Evolutionary conservation across 2,113 vertebrate genomes (phyloP).

Genomic region (Ondatra zibethicus): DNA sequence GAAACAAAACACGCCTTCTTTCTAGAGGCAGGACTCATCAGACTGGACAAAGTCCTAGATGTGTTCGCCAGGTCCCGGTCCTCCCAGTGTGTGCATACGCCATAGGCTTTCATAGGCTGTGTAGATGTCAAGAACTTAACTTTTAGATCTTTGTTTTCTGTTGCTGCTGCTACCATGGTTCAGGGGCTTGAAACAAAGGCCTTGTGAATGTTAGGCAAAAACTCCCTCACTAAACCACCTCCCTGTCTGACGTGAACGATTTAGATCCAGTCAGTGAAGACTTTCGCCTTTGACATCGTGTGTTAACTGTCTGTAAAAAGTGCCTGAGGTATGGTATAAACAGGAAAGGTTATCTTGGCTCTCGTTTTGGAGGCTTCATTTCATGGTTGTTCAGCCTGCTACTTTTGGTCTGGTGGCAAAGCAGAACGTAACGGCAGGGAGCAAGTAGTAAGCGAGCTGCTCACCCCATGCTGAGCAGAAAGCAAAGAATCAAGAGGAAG

Average conservation of each 20-base stretch:
- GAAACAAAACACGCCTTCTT: not conserved
- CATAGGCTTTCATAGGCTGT: not conserved
- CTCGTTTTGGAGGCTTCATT: not conserved
- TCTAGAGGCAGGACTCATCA: not conserved
- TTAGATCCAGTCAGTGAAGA: not conserved
- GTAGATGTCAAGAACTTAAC: not conserved
- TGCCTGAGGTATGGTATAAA: not conserved
- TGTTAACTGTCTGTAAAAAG: not conserved
- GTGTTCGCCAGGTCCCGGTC: not conserved
- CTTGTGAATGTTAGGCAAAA: too few species aligned
- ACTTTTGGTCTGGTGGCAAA: not conserved
- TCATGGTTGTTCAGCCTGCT: too few species aligned
- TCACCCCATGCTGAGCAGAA: not conserved
- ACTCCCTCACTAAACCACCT: not conserved
- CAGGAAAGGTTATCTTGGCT: not conserved
- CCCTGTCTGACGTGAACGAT: not conserved
- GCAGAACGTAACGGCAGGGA: not conserved
- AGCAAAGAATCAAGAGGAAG: not conserved
- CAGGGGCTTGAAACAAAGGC: not conserved
- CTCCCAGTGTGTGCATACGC: accelerated
- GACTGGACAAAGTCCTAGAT: not conserved
- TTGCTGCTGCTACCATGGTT: not conserved
- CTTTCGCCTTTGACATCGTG: not conserved
- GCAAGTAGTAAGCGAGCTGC: not conserved
- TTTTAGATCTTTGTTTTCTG: not conserved